These are phyloP conservation scores for Drepanosiphum platanoidis DNA, from an alignment of 2,888 invertebrate species.

Conservation along the genomic window DNA sequence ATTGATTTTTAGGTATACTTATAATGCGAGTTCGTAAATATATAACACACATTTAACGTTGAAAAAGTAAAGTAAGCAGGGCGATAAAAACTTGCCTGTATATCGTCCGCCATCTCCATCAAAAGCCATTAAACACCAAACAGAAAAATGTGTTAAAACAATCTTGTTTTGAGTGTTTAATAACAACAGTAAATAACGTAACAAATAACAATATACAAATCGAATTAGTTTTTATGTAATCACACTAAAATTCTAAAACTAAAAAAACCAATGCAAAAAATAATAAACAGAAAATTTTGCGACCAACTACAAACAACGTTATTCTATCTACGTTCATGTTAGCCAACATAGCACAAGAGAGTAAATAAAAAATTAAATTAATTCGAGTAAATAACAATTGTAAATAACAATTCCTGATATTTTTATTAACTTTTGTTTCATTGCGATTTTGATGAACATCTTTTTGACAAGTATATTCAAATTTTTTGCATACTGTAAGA, in stretches of 20 bases:
- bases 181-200: neutral
- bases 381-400: too few relatives aligned
- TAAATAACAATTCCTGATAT: neutral
- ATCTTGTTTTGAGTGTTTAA: constrained; percentile 1
- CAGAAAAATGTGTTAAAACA: constrained; percentile 8
- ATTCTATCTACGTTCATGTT: constrained; percentile 54
- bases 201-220: neutral
- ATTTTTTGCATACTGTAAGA: neutral
- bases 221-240: neutral
- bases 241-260: neutral
- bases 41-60: neutral
- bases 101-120: constrained; percentile 60
- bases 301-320: constrained; percentile 58
- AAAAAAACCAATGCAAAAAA: constrained; percentile 47
- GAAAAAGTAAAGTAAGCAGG: constrained; percentile 22
- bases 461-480: neutral
- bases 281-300: constrained; percentile 58
- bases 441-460: neutral
- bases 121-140: constrained; percentile 60
- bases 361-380: neutral
- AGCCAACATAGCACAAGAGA: constrained; percentile 36
- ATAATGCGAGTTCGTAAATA: neutral
- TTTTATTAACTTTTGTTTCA: neutral
- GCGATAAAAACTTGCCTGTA: constrained; percentile 41
- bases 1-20: neutral